phyloP scores from a whole-genome alignment of 2,797 vertebrate species.

The Xenopus petersii region DNA sequence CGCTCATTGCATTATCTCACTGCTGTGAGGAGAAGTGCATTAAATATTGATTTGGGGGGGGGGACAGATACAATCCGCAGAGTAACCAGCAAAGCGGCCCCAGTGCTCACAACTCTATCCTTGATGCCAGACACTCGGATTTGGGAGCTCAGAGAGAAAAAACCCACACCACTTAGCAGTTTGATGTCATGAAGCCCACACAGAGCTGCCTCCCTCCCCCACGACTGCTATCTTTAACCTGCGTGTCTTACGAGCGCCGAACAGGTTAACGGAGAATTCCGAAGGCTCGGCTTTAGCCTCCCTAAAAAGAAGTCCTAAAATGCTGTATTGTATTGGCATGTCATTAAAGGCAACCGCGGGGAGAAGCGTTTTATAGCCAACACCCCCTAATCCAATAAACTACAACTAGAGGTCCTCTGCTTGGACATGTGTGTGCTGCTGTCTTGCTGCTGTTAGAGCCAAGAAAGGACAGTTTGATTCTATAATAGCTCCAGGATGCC shows the following conservation, averaged over 20 bases:
- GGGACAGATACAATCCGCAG: constrained; percentile 12
- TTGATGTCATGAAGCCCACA: constrained; percentile 47
- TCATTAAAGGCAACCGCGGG: too few relatives aligned
- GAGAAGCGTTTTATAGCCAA: too few relatives aligned
- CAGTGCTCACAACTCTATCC: constrained; percentile 4
- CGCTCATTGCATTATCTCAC: constrained; percentile 51
- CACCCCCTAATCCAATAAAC: too few relatives aligned
- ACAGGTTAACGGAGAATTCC: constrained; percentile 39
- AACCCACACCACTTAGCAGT: constrained; percentile 40
- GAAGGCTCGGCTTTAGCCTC: not conserved
- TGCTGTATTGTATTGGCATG: too few relatives aligned
- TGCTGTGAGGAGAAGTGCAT: constrained; percentile 61
- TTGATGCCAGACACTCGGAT: constrained; percentile 37
- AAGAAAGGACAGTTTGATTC: not conserved
- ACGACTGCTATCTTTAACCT: constrained; percentile 46
- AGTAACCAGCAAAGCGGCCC: not conserved
- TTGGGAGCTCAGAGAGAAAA: constrained; percentile 28
- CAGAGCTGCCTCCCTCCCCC: constrained; percentile 37
- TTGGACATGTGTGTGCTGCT: too few relatives aligned
- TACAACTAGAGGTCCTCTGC: too few relatives aligned
- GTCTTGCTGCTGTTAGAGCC: constrained; percentile 12
- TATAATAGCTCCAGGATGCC: constrained; percentile 4
- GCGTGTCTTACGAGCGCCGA: constrained; percentile 31
- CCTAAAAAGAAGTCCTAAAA: too few relatives aligned
- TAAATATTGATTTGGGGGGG: constrained; percentile 70